Conservation (phyloP, 2,797 vertebrate genomes). For the Anguilla pacifica region DNA sequence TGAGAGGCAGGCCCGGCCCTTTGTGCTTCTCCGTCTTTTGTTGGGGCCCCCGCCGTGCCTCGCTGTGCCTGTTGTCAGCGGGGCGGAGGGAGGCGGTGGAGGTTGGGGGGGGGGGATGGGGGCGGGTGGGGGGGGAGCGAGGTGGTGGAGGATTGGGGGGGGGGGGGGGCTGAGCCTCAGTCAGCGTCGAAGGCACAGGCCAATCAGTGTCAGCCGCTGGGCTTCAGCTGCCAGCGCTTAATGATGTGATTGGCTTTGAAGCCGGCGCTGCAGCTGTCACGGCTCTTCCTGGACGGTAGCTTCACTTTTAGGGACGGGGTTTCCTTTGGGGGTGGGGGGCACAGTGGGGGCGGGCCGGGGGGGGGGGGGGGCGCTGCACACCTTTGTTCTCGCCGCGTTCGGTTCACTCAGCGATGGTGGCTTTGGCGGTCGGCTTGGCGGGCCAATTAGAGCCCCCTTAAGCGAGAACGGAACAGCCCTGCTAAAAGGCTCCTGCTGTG, state of each 20-base stretch:
- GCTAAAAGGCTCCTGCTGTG: slow-evolving; percentile 29
- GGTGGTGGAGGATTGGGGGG: no score
- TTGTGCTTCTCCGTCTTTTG: neutral
- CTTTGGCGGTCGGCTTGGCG: slow-evolving; percentile 31
- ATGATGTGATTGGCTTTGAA: slow-evolving; percentile 64
- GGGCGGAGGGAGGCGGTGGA: no score
- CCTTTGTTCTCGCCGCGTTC: slow-evolving; percentile 6
- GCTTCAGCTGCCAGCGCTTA: slow-evolving; percentile 65
- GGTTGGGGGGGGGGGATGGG: neutral
- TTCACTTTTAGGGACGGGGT: neutral
- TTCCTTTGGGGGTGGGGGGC: slow-evolving; percentile 31
- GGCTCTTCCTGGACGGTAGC: slow-evolving; percentile 42
- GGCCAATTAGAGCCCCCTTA: slow-evolving; percentile 24
- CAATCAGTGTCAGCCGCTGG: slow-evolving; percentile 56
- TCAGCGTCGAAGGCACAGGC: slow-evolving; percentile 39
- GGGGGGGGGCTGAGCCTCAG: neutral
- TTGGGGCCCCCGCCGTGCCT: neutral
- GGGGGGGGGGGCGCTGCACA: slow-evolving; percentile 33
- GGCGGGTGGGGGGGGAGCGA: neutral
- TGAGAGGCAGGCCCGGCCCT: no score
- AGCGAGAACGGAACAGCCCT: slow-evolving; percentile 16
- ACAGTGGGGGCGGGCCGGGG: neutral
- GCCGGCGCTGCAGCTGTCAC: slow-evolving; percentile 52
- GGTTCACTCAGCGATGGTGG: slow-evolving; percentile 31
- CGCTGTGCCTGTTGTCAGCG: neutral